Base-by-base conservation (phyloP, 2,113 vertebrate species). In the Australoheros scitulus region DNA sequence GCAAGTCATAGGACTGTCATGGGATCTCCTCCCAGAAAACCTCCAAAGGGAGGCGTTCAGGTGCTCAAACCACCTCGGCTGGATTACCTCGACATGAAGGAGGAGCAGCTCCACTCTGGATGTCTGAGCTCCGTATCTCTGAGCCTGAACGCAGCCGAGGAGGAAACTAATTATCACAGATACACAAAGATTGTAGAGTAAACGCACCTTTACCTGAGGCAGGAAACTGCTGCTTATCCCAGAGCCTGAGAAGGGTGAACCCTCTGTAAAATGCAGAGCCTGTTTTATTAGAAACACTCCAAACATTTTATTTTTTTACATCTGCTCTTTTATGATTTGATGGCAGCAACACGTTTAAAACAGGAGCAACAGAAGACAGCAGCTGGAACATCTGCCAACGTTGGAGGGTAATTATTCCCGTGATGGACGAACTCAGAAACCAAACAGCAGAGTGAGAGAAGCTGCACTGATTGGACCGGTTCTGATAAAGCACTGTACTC, bases 161-260 rank as follows among this genome's bases (percentile, higher is more conserved):
- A 72, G 0, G 24, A 50, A 50, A 70, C 24, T 20, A 29, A 50
- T 1, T 70, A 0, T 68, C 63, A 26, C 10, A 22, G 0, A 70
- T 22, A 70, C 4, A 10, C 0, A 43, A 8, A 38, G 7, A 36
- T 7, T 10, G 36, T 9, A 8, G 2, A 38, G 5, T 47, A 47
- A 15, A 47, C 8, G 50, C 22, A 50, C 41, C 41, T 70, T 15
- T 18, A 0, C 43, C 65, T 11, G 1, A 52, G 52, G 24, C 24
- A 52, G 65, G 65, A 72, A 72, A 52, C 43, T 11, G 14, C 15
- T 50, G 47, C 47, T 3, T 32, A 14, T 0, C 17, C 5, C 20
- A 47, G 14, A 15, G 14, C 18, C 43, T 52, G 3, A 52, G 0
- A 70, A 52, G 24, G 3, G 11, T 29, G 10, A 4, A 47, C 1